A percentile compares a stretch with the other conserved stretches of the same genome.
These are phyloP conservation scores for Halictus rubicundus DNA, from an alignment of 1,140 invertebrate genomes.

Conservation along the genomic window DNA sequence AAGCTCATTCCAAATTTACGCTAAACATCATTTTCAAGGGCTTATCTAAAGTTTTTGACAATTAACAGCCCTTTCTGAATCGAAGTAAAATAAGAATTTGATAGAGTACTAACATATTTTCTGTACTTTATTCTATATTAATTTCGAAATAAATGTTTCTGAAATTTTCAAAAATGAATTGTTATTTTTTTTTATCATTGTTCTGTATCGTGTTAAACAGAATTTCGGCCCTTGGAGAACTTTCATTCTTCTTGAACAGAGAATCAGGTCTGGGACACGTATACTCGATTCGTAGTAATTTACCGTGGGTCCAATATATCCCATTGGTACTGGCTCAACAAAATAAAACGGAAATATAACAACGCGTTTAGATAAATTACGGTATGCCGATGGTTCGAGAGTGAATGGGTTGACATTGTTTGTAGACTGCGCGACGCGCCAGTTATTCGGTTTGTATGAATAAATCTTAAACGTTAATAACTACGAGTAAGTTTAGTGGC, in stretches of 20 bases:
- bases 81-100: no score
- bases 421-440: constrained; percentile 19
- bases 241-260: neutral
- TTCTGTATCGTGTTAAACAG: no score
- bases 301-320: constrained; percentile 5
- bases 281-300: constrained; percentile 7
- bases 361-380: neutral
- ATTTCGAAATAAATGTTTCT: no score
- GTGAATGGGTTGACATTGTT: constrained; percentile 24
- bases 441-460: constrained; percentile 25
- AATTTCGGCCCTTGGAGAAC: no score
- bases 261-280: neutral
- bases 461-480: constrained; percentile 14
- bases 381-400: constrained; percentile 15
- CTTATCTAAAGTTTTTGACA: no score
- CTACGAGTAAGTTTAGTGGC: constrained; percentile 12
- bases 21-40: no score
- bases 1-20: neutral
- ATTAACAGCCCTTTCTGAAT: no score
- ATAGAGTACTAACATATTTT: no score
- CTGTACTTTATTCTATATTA: no score
- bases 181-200: no score
- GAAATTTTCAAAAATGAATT: no score
- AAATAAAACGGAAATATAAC: neutral
- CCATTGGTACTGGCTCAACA: constrained; percentile 16